Conservation (phyloP, 1,140 invertebrate genomes). For the Drosophila paulistorum region DNA sequence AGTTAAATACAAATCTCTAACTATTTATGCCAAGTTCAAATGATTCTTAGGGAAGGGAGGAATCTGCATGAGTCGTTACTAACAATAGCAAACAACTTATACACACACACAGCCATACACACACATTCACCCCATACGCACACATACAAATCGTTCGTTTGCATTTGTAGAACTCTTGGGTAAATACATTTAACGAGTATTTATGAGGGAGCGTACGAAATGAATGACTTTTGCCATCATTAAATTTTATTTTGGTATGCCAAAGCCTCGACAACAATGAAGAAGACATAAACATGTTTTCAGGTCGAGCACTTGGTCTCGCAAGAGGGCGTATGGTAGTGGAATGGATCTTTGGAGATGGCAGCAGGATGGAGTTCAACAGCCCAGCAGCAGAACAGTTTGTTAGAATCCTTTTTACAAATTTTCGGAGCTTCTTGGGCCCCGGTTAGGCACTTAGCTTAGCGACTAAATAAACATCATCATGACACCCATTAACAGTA, state of each 20-base stretch:
- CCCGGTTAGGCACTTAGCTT: slow-evolving; percentile 55
- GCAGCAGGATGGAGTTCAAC: slow-evolving; percentile 41
- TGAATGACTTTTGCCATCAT: slow-evolving; percentile 75
- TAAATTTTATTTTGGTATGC: slow-evolving; percentile 65
- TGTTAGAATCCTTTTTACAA: slow-evolving; percentile 42
- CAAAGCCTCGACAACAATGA: slow-evolving; percentile 54
- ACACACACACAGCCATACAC: slow-evolving; percentile 15
- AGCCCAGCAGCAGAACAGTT: slow-evolving; percentile 29
- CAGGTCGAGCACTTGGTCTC: slow-evolving; percentile 53
- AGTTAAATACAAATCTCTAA: not conserved
- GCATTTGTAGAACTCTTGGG: slow-evolving; percentile 60
- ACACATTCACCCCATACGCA: slow-evolving; percentile 13
- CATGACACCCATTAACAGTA: slow-evolving; percentile 70
- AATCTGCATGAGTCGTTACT: slow-evolving; percentile 39
- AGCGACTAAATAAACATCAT: slow-evolving; percentile 73
- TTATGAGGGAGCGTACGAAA: slow-evolving; percentile 73
- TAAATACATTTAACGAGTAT: slow-evolving; percentile 74
- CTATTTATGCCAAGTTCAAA: slow-evolving; percentile 50
- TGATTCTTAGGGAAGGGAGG: slow-evolving; percentile 42
- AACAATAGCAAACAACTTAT: slow-evolving; percentile 32
- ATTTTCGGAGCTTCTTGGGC: slow-evolving; percentile 35
- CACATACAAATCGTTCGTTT: slow-evolving; percentile 43
- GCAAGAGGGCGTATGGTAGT: not conserved
- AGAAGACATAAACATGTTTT: slow-evolving; percentile 64
- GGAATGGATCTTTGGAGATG: not conserved